These are phyloP conservation scores for Numenius arquata DNA, from an alignment of 2,113 vertebrate genomes.

Conservation along the genomic window DNA sequence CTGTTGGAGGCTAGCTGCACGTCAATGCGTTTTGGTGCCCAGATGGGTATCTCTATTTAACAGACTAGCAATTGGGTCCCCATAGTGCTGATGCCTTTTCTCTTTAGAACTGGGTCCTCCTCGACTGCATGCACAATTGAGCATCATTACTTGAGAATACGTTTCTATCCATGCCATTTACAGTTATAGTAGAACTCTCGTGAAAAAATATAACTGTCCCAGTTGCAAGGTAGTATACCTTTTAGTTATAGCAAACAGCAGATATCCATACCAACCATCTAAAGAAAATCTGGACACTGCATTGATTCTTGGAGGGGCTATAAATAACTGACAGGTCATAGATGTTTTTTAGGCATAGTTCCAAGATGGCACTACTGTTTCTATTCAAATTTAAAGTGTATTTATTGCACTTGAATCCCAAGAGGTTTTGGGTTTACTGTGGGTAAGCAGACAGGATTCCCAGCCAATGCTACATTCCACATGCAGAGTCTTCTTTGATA, in stretches of 20 bases:
- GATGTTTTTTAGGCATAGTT: background rate
- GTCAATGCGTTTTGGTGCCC: background rate
- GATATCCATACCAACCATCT: background rate
- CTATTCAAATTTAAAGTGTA: background rate
- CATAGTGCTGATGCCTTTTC: background rate
- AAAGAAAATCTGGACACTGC: background rate
- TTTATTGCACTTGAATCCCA: background rate
- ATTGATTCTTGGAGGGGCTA: background rate
- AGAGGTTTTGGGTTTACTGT: background rate
- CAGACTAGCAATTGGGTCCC: background rate
- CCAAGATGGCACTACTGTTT: background rate
- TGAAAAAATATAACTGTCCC: background rate
- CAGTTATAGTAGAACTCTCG: background rate
- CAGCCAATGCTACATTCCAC: fast-evolving
- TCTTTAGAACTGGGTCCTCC: background rate
- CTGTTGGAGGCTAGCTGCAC: background rate
- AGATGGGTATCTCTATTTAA: background rate
- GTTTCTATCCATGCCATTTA: background rate
- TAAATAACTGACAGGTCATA: background rate
- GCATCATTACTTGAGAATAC: background rate
- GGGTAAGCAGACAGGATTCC: background rate
- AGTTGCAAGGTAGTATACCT: background rate
- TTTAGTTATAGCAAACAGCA: background rate
- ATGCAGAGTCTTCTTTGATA: background rate
- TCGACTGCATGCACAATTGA: fast-evolving